Base-by-base conservation (phyloP, 92 coral and sea anemone genomes). In the Siderastrea radians region DNA sequence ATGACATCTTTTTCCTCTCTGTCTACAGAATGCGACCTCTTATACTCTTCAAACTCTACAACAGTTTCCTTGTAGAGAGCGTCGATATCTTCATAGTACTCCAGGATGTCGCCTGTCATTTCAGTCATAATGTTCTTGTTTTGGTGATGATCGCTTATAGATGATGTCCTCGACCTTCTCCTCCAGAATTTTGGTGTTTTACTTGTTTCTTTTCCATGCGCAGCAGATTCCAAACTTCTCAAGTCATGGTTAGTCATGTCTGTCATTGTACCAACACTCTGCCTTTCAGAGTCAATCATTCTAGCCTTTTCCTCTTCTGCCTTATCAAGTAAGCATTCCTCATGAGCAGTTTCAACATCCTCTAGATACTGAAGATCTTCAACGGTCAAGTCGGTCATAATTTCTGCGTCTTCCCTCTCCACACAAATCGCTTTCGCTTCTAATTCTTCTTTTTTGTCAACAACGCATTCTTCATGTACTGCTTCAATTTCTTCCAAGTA, bases 301-400 rank as follows among this genome's bases (percentile, higher is more conserved):
- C 77, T 13, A 53, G 72, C 81, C 10, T 87, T 88, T 65, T 64
- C 81, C 58, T 72, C 62, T 49, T 53, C 64, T 60, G 55, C 7
- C 46, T 11, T 83, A 63, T 60, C 83, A 76, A 3, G 82, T 46
- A 84, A 51, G 16, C 76, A 63, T 26, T 89, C 90, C 48, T 59
- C 84, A 66, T 85, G 89, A 80, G 89, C 84, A 61, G 19, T 61
- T n/a, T 82, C 97, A 5, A 89, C 87, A 71, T 80, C 91, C 53
- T 92, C 94, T 47, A 94, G 82, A 52, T 77, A 51, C 54, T 92
- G 89, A 8, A 94, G 86, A 46, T 90, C 86, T 12, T 74, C 78
- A 8, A 84, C 67, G 3, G 98, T 90, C 68, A 94, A 79, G 10
- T 94, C 94, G 10, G 95, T 94, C 88, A 93, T 93, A 6, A 90